These are phyloP conservation scores for Chlorodrepanis virens DNA, from an alignment of 2,113 vertebrate genomes.

Conservation along the genomic window DNA sequence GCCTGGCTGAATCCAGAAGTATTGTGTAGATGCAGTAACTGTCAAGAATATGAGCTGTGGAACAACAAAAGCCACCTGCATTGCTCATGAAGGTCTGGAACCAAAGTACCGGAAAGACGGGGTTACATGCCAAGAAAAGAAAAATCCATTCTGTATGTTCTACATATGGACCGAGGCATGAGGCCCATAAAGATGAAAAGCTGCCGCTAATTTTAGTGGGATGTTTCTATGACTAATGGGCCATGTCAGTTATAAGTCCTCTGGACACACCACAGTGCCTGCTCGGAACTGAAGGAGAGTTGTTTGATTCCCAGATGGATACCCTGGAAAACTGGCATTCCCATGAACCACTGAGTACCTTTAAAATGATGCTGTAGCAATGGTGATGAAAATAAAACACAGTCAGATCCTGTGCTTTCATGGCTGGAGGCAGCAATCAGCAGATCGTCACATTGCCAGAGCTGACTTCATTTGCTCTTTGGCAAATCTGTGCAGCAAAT, in stretches of 20 bases:
- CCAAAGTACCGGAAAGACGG: conserved; percentile 72
- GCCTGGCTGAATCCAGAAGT: conserved; percentile 72
- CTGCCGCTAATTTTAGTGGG: conserved; percentile 42
- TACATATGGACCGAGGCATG: conserved; percentile 48
- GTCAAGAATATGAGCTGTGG: conserved; percentile 83
- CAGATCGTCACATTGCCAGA: conserved; percentile 21
- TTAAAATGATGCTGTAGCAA: not conserved
- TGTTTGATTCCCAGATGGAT: conserved; percentile 32
- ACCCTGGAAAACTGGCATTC: conserved; percentile 27
- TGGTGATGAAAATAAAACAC: conserved; percentile 47
- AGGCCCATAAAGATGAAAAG: conserved; percentile 52
- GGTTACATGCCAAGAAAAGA: conserved; percentile 69
- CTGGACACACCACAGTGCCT: conserved; percentile 26
- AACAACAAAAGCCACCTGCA: conserved; percentile 81
- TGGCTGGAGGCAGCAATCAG: conserved; percentile 45
- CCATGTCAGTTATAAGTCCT: conserved; percentile 39
- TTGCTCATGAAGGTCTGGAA: conserved; percentile 74
- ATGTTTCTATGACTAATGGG: conserved; percentile 60
- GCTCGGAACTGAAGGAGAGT: not conserved
- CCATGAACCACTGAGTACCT: not conserved
- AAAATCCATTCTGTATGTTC: conserved; percentile 57
- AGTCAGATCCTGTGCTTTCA: not conserved
- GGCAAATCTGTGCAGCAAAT: conserved; percentile 42
- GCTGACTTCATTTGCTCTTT: conserved; percentile 62
- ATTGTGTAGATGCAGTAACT: conserved; percentile 76